Evolutionary conservation across 1,140 invertebrate genomes (phyloP).

Genomic region (Oscheius sp.): DNA sequence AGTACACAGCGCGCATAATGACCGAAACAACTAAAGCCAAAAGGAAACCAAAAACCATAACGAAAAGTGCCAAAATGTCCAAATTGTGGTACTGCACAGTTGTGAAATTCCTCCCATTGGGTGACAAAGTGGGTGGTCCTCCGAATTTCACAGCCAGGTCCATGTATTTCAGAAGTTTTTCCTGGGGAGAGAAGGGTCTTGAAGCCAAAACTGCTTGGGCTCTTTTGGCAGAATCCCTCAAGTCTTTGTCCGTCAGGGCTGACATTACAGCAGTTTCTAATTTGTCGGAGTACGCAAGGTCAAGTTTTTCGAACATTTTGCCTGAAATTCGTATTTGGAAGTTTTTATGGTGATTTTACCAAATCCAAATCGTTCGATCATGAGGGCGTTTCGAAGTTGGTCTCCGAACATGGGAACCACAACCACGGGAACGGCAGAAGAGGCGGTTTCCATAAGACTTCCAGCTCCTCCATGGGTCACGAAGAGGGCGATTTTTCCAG

Average conservation of each 20-base stretch:
- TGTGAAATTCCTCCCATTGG: not conserved
- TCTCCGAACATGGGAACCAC: conserved; percentile 38
- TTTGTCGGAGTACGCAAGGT: not conserved
- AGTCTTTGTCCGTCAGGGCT: not conserved
- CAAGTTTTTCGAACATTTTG: not conserved
- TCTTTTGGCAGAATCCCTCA: not conserved
- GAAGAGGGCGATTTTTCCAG: conserved; percentile 24
- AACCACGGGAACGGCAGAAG: conserved; percentile 27
- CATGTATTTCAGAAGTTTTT: not conserved
- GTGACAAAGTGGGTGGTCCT: not conserved
- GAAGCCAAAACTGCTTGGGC: not conserved
- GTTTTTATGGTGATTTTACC: not conserved
- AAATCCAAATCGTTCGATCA: conserved; percentile 9
- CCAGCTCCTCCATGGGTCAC: conserved; percentile 34
- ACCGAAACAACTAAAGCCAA: too few species aligned
- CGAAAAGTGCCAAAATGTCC: not conserved
- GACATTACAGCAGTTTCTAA: not conserved
- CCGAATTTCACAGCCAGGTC: not conserved
- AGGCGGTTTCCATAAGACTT: conserved; percentile 27
- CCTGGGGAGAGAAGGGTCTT: not conserved
- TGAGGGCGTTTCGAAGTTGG: conserved; percentile 37
- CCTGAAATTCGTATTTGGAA: not conserved
- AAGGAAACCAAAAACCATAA: not conserved
- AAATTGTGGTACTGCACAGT: not conserved
- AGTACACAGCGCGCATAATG: too few species aligned